These are phyloP conservation scores for Arnoldichthys spilopterus DNA, from an alignment of 2,797 vertebrate genomes.

Conservation along the genomic window DNA sequence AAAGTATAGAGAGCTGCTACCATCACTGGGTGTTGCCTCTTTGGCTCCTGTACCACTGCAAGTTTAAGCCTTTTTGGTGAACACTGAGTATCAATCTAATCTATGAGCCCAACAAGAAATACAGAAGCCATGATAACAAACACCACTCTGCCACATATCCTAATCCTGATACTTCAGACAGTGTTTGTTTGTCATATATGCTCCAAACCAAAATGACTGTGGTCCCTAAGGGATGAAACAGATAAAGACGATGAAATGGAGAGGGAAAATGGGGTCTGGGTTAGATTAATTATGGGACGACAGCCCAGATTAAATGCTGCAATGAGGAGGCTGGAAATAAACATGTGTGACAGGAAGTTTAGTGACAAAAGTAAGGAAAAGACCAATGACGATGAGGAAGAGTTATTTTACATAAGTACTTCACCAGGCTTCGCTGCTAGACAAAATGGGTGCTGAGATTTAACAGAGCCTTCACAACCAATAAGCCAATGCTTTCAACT, in stretches of 20 bases:
- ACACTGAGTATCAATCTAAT: background rate
- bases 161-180: slow-evolving; percentile 16
- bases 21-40: slow-evolving; percentile 48
- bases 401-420: slow-evolving; percentile 47
- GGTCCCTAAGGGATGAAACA: slow-evolving; percentile 21
- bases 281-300: slow-evolving; percentile 46
- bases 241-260: slow-evolving; percentile 31
- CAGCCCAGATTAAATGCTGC: slow-evolving; percentile 45
- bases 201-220: slow-evolving; percentile 15
- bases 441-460: slow-evolving; percentile 41
- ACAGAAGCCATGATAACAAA: slow-evolving; percentile 29
- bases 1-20: slow-evolving; percentile 30
- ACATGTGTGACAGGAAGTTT: slow-evolving; percentile 68
- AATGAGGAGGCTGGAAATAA: slow-evolving; percentile 46
- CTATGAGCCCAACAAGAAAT: slow-evolving; percentile 18
- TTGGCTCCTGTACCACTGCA: slow-evolving; percentile 35
- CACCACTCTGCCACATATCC: slow-evolving; percentile 28
- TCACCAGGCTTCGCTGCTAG: slow-evolving; percentile 63
- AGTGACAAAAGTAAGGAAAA: slow-evolving; percentile 61
- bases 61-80: slow-evolving; percentile 17
- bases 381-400: slow-evolving; percentile 14
- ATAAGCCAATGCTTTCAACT: background rate
- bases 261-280: slow-evolving; percentile 41
- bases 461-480: background rate
- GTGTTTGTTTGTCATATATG: slow-evolving; percentile 2